A percentile compares a stretch with the other conserved stretches of the same genome.
Conservation (phyloP, 30 jellyfish, hydroid and myxozoan genomes). For the Cassiopea xamachana region DNA sequence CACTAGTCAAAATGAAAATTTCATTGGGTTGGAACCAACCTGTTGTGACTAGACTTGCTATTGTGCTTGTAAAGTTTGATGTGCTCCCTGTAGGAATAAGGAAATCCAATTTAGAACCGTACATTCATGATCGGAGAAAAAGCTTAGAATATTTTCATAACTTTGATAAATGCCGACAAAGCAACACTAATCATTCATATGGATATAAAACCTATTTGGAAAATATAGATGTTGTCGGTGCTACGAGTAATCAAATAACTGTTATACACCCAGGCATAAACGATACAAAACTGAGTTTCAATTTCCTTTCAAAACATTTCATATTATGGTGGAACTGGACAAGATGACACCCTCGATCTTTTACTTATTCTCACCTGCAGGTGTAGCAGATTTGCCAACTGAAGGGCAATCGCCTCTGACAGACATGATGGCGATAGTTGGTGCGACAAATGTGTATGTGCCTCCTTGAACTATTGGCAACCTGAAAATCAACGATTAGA, state of each 20-base stretch:
- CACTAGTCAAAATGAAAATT: not conserved
- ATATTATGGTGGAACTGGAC: too few species aligned
- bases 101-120: not conserved
- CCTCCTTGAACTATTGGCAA: conserved; percentile 95
- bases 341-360: too few species aligned
- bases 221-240: too few species aligned
- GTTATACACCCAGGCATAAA: too few species aligned
- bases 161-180: too few species aligned
- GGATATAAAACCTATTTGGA: too few species aligned
- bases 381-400: conserved; percentile 8
- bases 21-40: not conserved
- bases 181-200: too few species aligned
- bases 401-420: conserved; percentile 68
- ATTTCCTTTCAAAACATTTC: too few species aligned
- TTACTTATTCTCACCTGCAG: conserved; percentile 22
- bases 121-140: not conserved
- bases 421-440: conserved; percentile 84
- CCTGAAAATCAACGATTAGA: conserved; percentile 17
- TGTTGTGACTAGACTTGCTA: not conserved
- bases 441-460: conserved; percentile 86
- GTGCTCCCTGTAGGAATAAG: not conserved
- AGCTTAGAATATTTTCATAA: not conserved
- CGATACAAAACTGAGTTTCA: too few species aligned
- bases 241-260: too few species aligned
- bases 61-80: not conserved